These are phyloP conservation scores for Nycticryphes semicollaris DNA, from an alignment of 2,113 vertebrate species.

Conservation along the genomic window DNA sequence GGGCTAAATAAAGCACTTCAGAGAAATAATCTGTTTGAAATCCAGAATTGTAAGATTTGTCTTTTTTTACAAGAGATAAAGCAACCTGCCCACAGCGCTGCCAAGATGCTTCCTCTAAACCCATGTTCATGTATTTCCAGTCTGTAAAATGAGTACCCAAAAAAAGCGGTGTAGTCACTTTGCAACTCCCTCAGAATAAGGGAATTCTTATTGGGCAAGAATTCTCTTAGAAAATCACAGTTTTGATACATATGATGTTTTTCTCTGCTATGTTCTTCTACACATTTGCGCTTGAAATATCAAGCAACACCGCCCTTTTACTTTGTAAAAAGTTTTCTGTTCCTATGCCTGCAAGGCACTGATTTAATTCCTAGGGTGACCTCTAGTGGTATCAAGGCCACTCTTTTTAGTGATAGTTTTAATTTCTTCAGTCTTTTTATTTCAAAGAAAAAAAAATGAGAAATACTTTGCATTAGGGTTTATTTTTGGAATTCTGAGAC, in stretches of 20 bases:
- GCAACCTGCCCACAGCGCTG: background rate
- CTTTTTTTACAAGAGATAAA: background rate
- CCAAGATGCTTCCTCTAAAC: background rate
- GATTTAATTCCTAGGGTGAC: conserved; percentile 40
- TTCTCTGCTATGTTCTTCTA: background rate
- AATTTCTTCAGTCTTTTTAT: background rate
- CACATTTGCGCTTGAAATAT: background rate
- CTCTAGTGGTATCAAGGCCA: conserved; percentile 50
- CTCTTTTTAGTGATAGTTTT: background rate
- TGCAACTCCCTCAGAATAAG: background rate
- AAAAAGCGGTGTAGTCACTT: background rate
- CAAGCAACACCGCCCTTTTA: background rate
- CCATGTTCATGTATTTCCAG: background rate
- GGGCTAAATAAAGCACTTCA: background rate
- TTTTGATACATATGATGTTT: background rate
- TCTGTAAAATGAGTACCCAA: background rate
- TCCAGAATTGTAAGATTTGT: background rate
- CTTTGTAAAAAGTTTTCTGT: background rate
- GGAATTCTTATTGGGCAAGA: background rate
- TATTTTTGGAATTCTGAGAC: conserved; percentile 28
- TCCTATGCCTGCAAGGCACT: background rate
- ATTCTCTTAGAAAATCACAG: background rate
- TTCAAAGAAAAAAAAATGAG: background rate
- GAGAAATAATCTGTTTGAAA: background rate
- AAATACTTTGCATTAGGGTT: background rate